phyloP scores from a whole-genome alignment of 2,888 invertebrate genomes.

The Platypus cylindrus region DNA sequence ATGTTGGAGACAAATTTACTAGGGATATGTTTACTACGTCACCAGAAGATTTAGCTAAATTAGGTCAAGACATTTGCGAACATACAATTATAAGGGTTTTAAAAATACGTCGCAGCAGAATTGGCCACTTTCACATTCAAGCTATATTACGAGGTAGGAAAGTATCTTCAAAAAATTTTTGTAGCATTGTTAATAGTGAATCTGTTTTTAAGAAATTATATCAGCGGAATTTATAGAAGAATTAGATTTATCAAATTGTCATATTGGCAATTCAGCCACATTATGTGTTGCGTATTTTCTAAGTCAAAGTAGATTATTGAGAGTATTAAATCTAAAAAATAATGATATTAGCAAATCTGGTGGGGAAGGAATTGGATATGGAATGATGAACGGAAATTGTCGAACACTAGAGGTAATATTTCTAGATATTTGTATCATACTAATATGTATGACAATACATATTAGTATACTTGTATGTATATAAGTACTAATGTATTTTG shows the following conservation, averaged over 20 bases:
- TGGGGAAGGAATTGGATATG: conserved; percentile 30
- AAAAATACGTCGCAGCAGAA: conserved; percentile 45
- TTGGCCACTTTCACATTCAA: conserved; percentile 46
- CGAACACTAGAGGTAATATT: conserved; percentile 1
- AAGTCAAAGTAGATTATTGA: conserved; percentile 37
- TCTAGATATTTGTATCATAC: background rate
- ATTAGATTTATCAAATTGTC: conserved; percentile 53
- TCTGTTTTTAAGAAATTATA: no score
- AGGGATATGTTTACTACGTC: conserved; percentile 51
- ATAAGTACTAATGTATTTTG: conserved; percentile 21
- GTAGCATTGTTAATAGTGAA: no score
- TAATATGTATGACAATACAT: background rate
- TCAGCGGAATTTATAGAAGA: conserved; percentile 41
- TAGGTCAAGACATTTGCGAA: conserved; percentile 35
- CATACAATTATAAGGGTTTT: conserved; percentile 40
- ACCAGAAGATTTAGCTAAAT: conserved; percentile 42
- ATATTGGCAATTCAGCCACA: conserved; percentile 49
- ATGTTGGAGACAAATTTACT: conserved; percentile 40
- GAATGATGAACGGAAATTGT: conserved; percentile 21
- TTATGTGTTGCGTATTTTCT: conserved; percentile 49
- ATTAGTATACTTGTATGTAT: background rate
- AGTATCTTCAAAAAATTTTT: no score
- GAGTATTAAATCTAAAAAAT: conserved; percentile 40
- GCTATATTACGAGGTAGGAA: conserved; percentile 41
- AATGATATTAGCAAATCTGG: conserved; percentile 22